phyloP scores from a whole-genome alignment of 2,888 invertebrate species.

The Urechis unicinctus region DNA sequence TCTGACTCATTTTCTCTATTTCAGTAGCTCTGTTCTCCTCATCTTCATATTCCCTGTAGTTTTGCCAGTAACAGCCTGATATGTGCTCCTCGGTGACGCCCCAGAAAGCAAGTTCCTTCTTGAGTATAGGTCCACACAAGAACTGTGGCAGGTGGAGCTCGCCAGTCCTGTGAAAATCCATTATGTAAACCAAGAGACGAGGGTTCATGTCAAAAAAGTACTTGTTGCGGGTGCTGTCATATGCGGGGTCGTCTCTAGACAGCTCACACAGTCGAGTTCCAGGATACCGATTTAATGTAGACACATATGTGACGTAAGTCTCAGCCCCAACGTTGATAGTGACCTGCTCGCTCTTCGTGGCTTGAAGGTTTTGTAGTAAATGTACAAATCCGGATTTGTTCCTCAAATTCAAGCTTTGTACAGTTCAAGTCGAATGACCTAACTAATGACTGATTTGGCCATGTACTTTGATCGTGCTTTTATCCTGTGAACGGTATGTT shows the following conservation, averaged over 20 bases:
- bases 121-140: constrained; percentile 21
- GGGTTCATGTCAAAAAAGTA: constrained; percentile 34
- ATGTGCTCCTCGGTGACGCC: constrained; percentile 21
- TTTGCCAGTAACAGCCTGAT: constrained; percentile 26
- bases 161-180: constrained; percentile 27
- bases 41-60: constrained; percentile 11
- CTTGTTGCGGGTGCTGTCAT: neutral
- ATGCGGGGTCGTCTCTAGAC: neutral
- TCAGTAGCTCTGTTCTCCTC: no score
- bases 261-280: constrained; percentile 2
- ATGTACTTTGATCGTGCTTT: no score
- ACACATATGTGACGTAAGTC: constrained; percentile 1
- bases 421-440: no score
- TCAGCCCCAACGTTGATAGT: constrained; percentile 9
- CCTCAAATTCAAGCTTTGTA: no score
- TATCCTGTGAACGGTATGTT: no score
- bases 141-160: constrained; percentile 27
- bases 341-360: no score
- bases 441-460: no score
- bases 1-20: no score
- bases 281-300: constrained; percentile 1
- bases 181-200: constrained; percentile 22
- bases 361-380: no score
- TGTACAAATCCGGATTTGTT: no score
- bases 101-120: constrained; percentile 28